Percentiles rank a stretch among this genome's conserved stretches.
These are phyloP conservation scores for Bovichtus diacanthus DNA, from an alignment of 2,797 vertebrate species.

Conservation along the genomic window DNA sequence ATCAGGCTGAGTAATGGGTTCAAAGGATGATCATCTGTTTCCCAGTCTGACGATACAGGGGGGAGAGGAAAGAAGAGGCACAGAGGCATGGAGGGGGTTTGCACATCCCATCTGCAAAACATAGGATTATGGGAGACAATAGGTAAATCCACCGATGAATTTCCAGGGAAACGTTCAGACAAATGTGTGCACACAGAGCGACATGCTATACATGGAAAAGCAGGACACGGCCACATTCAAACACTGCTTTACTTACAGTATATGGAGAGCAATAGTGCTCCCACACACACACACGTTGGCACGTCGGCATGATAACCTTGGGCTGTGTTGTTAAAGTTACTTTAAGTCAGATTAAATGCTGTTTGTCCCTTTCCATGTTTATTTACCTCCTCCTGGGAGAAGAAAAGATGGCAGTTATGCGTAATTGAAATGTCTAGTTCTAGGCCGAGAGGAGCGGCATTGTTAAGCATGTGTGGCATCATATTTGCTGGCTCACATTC, in stretches of 20 bases:
- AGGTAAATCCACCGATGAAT: slow-evolving; percentile 71
- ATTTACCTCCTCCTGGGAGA: slow-evolving; percentile 48
- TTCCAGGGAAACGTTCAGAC: slow-evolving; percentile 53
- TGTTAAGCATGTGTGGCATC: slow-evolving; percentile 72
- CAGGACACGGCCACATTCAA: slow-evolving; percentile 36
- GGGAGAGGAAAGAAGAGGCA: slow-evolving; percentile 44
- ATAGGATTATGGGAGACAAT: slow-evolving; percentile 82
- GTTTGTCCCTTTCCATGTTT: slow-evolving; percentile 61
- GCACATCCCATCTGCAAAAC: slow-evolving; percentile 79
- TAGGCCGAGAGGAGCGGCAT: slow-evolving; percentile 51
- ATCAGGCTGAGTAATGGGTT: slow-evolving; percentile 85
- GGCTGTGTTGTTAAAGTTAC: slow-evolving; percentile 35
- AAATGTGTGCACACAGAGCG: slow-evolving; percentile 33
- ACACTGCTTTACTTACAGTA: neutral
- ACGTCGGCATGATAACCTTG: slow-evolving; percentile 33
- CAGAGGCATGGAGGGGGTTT: slow-evolving; percentile 56
- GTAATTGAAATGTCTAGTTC: slow-evolving; percentile 69
- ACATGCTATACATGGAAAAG: slow-evolving; percentile 40
- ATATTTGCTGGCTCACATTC: slow-evolving; percentile 59
- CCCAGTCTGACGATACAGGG: slow-evolving; percentile 71
- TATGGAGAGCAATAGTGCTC: neutral
- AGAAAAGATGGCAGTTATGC: slow-evolving; percentile 41
- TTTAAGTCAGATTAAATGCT: slow-evolving; percentile 58
- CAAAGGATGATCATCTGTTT: slow-evolving; percentile 83
- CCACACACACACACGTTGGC: neutral